A percentile compares a stretch with the other conserved stretches of the same genome.
These are phyloP conservation scores for Synanthedon formicaeformis DNA, from an alignment of 2,888 invertebrate species.

Conservation along the genomic window DNA sequence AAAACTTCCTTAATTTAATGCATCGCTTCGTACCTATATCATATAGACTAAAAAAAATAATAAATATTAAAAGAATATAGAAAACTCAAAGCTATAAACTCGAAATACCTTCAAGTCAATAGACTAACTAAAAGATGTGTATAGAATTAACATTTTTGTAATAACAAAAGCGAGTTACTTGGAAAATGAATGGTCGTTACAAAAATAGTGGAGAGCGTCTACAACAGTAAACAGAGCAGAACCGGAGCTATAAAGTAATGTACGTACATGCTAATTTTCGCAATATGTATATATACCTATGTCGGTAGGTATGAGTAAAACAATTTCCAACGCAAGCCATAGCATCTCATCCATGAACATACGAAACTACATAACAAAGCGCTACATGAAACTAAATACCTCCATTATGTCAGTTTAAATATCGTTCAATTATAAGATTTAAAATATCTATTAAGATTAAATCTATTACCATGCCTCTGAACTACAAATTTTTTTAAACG, in stretches of 20 bases:
- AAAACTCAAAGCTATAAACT: too few species aligned
- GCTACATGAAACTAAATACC: background rate
- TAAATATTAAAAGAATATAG: too few species aligned
- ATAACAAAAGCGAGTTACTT: slow-evolving; percentile 41
- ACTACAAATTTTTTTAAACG: background rate
- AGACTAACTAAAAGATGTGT: background rate
- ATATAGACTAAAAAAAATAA: too few species aligned
- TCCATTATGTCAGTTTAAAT: too few species aligned
- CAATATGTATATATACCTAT: slow-evolving; percentile 46
- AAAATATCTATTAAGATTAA: too few species aligned
- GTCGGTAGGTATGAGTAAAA: slow-evolving; percentile 33
- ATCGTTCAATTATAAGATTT: too few species aligned
- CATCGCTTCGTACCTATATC: too few species aligned
- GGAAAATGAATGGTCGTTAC: slow-evolving; percentile 55
- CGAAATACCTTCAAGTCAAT: background rate
- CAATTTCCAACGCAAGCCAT: slow-evolving; percentile 52
- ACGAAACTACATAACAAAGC: slow-evolving; percentile 1
- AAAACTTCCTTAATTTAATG: too few species aligned
- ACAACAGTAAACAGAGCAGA: slow-evolving; percentile 54
- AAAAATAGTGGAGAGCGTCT: slow-evolving; percentile 55
- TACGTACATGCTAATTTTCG: slow-evolving; percentile 65
- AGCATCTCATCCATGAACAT: slow-evolving; percentile 46
- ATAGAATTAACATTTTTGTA: background rate
- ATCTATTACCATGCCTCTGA: too few species aligned
- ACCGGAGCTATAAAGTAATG: slow-evolving; percentile 53